Evolutionary conservation across 2,888 invertebrate genomes (phyloP), one percentile per base, ranked within the genome.

Genomic region (Crematogaster levior): DNA sequence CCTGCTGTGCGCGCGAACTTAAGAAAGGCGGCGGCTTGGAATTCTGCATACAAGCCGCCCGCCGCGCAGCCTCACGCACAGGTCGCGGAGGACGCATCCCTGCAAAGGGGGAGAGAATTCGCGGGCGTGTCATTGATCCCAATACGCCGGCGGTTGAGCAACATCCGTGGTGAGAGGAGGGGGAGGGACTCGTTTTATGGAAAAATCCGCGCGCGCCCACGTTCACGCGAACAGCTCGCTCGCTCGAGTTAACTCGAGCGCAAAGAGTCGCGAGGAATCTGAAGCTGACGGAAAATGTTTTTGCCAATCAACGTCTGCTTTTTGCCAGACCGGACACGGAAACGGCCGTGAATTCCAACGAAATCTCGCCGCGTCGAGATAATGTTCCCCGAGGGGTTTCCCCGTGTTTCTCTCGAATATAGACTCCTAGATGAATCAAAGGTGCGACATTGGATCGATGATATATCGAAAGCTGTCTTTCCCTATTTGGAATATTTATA

Each of bases 101-200:
- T n/a, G 37, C 63, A 10, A 74, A 24, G 75, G 37, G 75, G 75
- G 81, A 87, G 85, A 86, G 89, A 91, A 89, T 90, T 91, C 86
- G 90, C 89, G 87, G 87, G 87, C 90, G 90, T 92, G 92, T 92
- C 92, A 90, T 92, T 92, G 92, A 92, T 92, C 92, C 89, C 92
- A 82, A 91, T 91, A 90, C n/a, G 81, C 66, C 43, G 43, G 43
- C 43, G 89, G 90, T 86, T 86, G 86, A 89, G 86, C 83, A 87
- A 87, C 83, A 85, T 85, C 81, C 82, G 77, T 77, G 85, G 60
- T 72, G 84, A 66, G 21, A n/a, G 34, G 9, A 7, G 18, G 1
- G 12, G 4, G 56, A 43, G 84, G 77, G 83, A 85, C 84, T 85
- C 81, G 84, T 74, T 86, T 87, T 89, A 90, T 88, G 84, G 84